Conservation (phyloP, 2,888 invertebrate genomes). For the Alentia gelatinosa region DNA sequence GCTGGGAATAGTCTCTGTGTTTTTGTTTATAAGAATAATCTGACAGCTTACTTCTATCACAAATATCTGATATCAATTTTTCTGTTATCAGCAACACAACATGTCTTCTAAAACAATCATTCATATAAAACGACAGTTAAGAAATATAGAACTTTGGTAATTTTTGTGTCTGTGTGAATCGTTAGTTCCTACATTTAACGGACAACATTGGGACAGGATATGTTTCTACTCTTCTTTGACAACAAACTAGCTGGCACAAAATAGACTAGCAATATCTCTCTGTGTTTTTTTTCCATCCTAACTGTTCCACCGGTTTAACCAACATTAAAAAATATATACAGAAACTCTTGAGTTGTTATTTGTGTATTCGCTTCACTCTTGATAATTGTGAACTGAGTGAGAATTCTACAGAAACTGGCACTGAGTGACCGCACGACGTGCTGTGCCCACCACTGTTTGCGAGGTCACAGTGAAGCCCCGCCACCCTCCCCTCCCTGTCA, state of each 20-base stretch:
- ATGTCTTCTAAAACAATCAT: background rate
- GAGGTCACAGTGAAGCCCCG: background rate
- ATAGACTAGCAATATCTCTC: slow-evolving; percentile 7
- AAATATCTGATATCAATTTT: slow-evolving; percentile 13
- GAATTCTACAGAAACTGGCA: background rate
- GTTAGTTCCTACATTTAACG: background rate
- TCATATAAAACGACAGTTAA: slow-evolving; percentile 32
- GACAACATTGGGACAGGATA: slow-evolving; percentile 45
- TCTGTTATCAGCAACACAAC: background rate
- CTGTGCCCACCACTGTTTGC: background rate
- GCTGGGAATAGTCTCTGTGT: background rate
- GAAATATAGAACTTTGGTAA: slow-evolving; percentile 38
- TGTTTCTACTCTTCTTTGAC: background rate
- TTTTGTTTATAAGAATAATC: slow-evolving; percentile 36
- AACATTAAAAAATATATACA: slow-evolving; percentile 33
- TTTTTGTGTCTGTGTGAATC: background rate
- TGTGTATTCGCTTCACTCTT: background rate
- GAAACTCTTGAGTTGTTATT: background rate
- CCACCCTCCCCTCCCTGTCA: background rate
- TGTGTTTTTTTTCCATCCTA: background rate
- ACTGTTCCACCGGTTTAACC: background rate
- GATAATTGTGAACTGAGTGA: background rate
- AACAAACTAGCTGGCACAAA: background rate
- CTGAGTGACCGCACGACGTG: background rate
- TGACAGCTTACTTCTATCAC: slow-evolving; percentile 45